Base-by-base conservation (phyloP, 2,797 vertebrate genomes). In the Notolabrus celidotus region DNA sequence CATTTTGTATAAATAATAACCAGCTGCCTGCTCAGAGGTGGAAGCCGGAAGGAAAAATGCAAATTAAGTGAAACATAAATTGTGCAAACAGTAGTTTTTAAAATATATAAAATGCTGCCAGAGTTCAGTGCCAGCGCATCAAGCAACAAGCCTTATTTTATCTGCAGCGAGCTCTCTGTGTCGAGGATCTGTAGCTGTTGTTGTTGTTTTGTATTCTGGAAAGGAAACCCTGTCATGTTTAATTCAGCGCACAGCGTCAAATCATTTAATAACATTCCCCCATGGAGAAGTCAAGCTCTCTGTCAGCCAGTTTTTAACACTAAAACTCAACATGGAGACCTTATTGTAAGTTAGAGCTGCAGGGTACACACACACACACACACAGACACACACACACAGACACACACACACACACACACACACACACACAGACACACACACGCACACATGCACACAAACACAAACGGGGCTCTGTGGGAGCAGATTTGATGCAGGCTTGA, bases 401-500 rank as follows among this genome's bases (percentile, higher is more conserved):
- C 54, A 58, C 38, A 46, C 53, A 67, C 47, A 53, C n/a, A n/a
- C n/a, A n/a, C n/a, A n/a, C n/a, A n/a, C n/a, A n/a, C n/a, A n/a
- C n/a, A n/a, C n/a, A n/a, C n/a, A n/a, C n/a, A n/a, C n/a, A n/a
- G n/a, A n/a, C n/a, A n/a, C n/a, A n/a, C 67, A 42, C 64, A 54
- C 66, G 29, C 58, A 27, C 20, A 62, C 39, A 34, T 66, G 59
- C 50, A 49, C 54, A 46, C 66, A 23, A 41, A 53, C 60, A 57
- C 42, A 46, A 77, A 50, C 58, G 14, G n/a, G 6, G 41, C 74
- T 74, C 66, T 49, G 62, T 39, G 67, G 82, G 76, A 78, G 79
- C 63, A 41, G 71, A 78, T 77, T 70, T 71, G 76, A 68, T 60
- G 71, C 67, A 55, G 49, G 63, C 71, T 72, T 87, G 83, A 90